Evolutionary conservation across 2,113 vertebrate genomes (phyloP).

Genomic region (Dicerorhinus sumatrensis): DNA sequence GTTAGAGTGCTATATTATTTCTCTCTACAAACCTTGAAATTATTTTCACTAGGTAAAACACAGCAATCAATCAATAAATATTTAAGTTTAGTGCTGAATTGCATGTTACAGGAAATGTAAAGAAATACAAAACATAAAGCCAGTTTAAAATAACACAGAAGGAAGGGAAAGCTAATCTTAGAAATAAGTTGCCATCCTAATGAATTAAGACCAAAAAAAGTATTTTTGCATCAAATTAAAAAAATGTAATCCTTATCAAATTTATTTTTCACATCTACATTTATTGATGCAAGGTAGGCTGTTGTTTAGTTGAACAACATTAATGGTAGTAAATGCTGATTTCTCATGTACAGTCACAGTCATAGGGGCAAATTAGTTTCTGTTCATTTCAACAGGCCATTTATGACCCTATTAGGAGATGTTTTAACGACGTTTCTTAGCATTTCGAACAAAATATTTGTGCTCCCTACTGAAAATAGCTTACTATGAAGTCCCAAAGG

Average conservation of each 20-base stretch:
- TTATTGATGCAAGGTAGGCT: background rate
- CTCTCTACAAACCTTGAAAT: background rate
- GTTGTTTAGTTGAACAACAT: background rate
- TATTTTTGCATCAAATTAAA: background rate
- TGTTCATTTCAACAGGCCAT: constrained; percentile 4
- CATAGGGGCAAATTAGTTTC: constrained; percentile 21
- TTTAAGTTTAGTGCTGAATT: background rate
- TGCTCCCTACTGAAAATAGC: constrained; percentile 77
- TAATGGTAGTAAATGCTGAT: background rate
- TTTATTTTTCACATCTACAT: background rate
- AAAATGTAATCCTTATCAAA: background rate
- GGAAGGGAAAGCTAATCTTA: background rate
- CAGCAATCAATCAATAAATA: background rate
- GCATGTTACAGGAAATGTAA: background rate
- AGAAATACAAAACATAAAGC: background rate
- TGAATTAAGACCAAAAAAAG: background rate
- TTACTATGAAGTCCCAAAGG: constrained; percentile 75
- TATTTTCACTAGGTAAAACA: constrained; percentile 27
- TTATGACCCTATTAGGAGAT: constrained; percentile 80
- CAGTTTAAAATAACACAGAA: constrained; percentile 43
- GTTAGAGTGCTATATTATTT: background rate
- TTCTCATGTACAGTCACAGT: background rate
- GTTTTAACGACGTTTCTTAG: constrained; percentile 75
- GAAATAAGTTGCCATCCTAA: background rate
- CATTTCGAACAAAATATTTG: constrained; percentile 81